Base-by-base conservation (phyloP, 2,888 invertebrate genomes). In the Tetragonula carbonaria region DNA sequence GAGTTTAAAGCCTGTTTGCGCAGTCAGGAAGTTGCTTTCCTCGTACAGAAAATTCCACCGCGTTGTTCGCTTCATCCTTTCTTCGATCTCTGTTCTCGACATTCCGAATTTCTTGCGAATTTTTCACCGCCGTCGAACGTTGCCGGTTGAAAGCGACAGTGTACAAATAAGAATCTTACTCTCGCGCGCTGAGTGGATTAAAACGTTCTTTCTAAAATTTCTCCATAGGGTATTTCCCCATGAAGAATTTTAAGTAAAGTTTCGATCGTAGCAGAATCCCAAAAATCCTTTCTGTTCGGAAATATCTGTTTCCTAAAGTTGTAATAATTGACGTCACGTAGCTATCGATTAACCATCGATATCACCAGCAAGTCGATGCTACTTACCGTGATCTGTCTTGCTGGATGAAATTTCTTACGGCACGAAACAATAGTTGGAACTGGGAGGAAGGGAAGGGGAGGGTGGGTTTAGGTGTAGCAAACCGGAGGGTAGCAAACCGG, bases 1-100 rank as follows among this genome's bases (percentile, higher is more conserved):
- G 75, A 80, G 80, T 67, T 86, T 86, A 86, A 86, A 80, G 71
- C 80, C 74, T 76, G 84, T 84, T 84, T 77, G 79, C 62, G 73
- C 74, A 66, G 59, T 23, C 38, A 63, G 78, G 23, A 70, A 83
- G 83, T 83, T 76, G 71, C 65, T 65, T 53, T 51, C 67, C 45
- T 50, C 68, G 65, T 83, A 75, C 67, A 68, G 68, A 63, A 78
- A 63, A 83, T 75, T 73, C 66, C 55, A 23, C 65, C 11, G 72
- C 51, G 13, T 62, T 33, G 18, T 55, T 38, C 50, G 18, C 3
- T 33, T 53, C 13, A 23, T 23, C 23, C 59, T 55, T 53, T 23
- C 23, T 23, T 14, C 50, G n/a, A 51, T 6, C 16, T 11, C 6
- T 8, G 16, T 57, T 21, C 21, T 21, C 18, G 21, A 0, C 1